phyloP scores from a whole-genome alignment of 2,113 vertebrate genomes.

The Helogale parvula region DNA sequence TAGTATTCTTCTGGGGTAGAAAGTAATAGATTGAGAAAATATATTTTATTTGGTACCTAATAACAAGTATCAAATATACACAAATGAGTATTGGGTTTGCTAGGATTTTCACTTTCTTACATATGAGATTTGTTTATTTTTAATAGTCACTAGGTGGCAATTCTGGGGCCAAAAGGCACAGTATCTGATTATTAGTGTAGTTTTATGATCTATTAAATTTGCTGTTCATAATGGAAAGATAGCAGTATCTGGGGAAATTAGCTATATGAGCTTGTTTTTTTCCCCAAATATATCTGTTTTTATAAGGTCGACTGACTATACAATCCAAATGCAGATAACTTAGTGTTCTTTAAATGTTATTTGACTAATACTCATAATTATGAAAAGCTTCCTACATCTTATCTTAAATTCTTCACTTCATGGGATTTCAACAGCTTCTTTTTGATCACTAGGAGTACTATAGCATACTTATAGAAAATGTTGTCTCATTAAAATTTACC shows the following conservation, averaged over 20 bases:
- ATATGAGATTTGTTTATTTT: constrained; percentile 68
- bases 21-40: neutral
- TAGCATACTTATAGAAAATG: constrained; percentile 46
- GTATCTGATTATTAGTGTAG: constrained; percentile 62
- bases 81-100: neutral
- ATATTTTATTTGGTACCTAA: neutral
- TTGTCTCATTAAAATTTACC: constrained; percentile 77
- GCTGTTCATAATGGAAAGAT: constrained; percentile 61
- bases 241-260: constrained; percentile 72
- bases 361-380: constrained; percentile 64
- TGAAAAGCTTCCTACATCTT: constrained; percentile 52
- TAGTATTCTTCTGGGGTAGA: neutral
- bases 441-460: constrained; percentile 63
- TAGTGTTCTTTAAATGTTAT: constrained; percentile 55
- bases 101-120: constrained; percentile 24
- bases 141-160: constrained; percentile 73
- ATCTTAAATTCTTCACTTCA: constrained; percentile 55
- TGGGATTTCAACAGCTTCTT: constrained; percentile 49
- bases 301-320: constrained; percentile 60
- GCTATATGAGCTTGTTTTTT: neutral
- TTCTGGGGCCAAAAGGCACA: constrained; percentile 66
- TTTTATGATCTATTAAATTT: constrained; percentile 76
- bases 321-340: constrained; percentile 53
- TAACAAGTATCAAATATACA: neutral
- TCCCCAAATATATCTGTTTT: neutral